Percentiles rank a stretch among this genome's conserved stretches.
Evolutionary conservation across 2,113 vertebrate species (phyloP).

Genomic region (Miniopterus natalensis): DNA sequence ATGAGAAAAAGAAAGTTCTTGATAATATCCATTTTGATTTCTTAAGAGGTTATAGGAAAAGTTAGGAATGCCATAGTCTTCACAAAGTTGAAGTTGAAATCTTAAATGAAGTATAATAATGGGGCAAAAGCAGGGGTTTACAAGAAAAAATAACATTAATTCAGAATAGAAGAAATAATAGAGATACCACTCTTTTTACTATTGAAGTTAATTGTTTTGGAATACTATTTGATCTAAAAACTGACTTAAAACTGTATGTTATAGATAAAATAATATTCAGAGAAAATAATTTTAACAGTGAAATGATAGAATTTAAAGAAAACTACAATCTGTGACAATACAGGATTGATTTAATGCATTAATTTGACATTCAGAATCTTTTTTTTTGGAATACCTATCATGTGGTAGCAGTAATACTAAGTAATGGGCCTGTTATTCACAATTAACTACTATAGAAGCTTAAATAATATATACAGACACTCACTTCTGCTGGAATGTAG

Average conservation of each 20-base stretch:
- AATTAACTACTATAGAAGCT: background rate
- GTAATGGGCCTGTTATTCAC: background rate
- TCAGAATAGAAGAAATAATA: background rate
- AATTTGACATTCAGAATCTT: background rate
- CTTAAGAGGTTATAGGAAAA: background rate
- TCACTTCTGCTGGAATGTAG: background rate
- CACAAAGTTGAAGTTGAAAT: background rate
- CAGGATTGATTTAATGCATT: background rate
- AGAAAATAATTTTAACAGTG: background rate
- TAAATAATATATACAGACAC: background rate
- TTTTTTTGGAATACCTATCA: background rate
- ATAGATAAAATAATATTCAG: background rate
- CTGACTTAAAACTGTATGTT: background rate
- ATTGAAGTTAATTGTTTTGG: background rate
- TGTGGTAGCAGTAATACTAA: background rate
- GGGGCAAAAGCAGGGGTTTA: background rate
- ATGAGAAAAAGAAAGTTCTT: background rate
- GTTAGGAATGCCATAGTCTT: background rate
- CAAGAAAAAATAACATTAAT: background rate
- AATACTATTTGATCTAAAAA: background rate
- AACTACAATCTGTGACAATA: background rate
- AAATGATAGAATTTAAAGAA: background rate
- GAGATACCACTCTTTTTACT: background rate
- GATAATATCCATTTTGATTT: background rate
- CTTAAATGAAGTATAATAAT: background rate